phyloP scores from a whole-genome alignment of 2,113 vertebrate genomes.

The Thalassarche chlororhynchos region DNA sequence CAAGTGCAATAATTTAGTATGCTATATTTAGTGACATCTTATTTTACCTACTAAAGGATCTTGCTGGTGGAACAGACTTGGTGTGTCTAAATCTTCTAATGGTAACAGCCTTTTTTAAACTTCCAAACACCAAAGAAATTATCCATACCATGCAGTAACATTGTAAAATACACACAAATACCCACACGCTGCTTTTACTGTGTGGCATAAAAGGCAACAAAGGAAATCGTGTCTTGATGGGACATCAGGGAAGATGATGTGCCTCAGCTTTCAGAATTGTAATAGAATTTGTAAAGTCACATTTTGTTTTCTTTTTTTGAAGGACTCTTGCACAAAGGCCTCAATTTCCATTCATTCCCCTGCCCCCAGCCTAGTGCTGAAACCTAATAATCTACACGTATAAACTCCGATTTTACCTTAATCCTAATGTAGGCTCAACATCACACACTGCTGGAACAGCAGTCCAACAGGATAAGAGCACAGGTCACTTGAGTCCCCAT shows the following conservation, averaged over 20 bases:
- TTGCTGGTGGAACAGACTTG: neutral
- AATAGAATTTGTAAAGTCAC: neutral
- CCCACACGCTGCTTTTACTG: neutral
- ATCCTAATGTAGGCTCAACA: neutral
- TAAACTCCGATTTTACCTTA: neutral
- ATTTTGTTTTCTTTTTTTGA: neutral
- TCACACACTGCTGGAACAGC: neutral
- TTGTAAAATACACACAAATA: neutral
- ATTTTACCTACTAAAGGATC: neutral
- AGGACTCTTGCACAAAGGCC: neutral
- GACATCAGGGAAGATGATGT: neutral
- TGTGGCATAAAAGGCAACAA: neutral
- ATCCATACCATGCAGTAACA: neutral
- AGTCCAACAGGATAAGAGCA: neutral
- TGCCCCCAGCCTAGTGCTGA: neutral
- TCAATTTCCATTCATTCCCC: neutral
- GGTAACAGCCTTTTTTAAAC: neutral
- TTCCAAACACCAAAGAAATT: neutral
- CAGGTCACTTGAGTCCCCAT: neutral
- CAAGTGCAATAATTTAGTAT: neutral
- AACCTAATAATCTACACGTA: neutral
- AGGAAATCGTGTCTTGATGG: neutral
- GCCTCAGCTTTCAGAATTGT: neutral
- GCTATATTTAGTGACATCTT: neutral
- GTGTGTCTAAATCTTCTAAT: neutral